Evolutionary conservation across 2,113 vertebrate species (phyloP).

Genomic region (Chaenocephalus aceratus): DNA sequence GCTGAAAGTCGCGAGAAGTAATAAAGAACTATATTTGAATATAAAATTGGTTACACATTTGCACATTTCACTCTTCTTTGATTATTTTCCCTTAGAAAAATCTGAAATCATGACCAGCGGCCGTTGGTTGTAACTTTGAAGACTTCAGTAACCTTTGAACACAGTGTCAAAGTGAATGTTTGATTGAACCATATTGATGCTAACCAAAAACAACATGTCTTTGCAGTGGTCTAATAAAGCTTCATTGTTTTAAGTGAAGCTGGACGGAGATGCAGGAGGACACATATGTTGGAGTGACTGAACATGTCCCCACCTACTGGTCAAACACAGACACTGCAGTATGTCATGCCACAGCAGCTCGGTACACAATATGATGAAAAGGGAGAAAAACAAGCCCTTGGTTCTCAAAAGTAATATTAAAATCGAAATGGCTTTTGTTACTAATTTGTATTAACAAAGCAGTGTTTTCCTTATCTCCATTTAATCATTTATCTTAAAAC

Average conservation of each 20-base stretch:
- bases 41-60: neutral
- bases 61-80: neutral
- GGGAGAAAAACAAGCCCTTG: too few species aligned
- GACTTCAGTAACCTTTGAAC: neutral
- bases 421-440: too few species aligned
- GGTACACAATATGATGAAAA: too few species aligned
- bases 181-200: neutral
- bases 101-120: neutral
- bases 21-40: conserved; percentile 21
- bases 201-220: neutral
- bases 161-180: neutral
- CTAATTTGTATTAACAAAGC: neutral
- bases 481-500: neutral
- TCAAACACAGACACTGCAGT: conserved; percentile 37
- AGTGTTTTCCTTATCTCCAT: neutral
- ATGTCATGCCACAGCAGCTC: too few species aligned
- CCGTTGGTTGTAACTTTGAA: too few species aligned
- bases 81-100: neutral
- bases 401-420: too few species aligned
- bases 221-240: neutral
- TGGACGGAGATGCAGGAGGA: neutral
- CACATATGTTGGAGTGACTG: neutral
- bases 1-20: conserved; percentile 23
- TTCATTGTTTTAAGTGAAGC: neutral
- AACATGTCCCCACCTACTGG: conserved; percentile 77